Base-by-base conservation (phyloP, 2,888 invertebrate genomes). In the Caprella mutica region DNA sequence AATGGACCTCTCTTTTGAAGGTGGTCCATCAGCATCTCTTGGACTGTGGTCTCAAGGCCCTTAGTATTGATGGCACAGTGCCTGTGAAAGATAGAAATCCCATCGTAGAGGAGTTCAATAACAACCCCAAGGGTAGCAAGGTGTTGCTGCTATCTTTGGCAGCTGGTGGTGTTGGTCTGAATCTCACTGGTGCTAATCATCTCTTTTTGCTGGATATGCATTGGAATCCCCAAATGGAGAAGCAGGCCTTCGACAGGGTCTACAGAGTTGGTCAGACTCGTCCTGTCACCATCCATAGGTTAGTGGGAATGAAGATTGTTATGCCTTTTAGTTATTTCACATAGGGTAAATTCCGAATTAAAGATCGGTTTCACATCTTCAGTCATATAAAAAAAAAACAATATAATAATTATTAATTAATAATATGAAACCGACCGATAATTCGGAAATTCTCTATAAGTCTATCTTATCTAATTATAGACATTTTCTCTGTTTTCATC, bases 201-300 rank as follows among this genome's bases (percentile, higher is more conserved):
- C 78, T 97, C 46, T 78, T 94, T 29, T 75, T 97, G 30, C 73
- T 92, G 23, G 96, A 97, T 75, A 80, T 91, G 53, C 94, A 96
- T 73, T 97, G 94, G 92, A 97, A 96, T 78, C 96, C 96, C 0
- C 93, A 94, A 69, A 74, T 96, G 44, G 96, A 97, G 73, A 79
- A 83, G 42, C 96, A 96, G 73, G 96, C 94, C 0, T 89, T 88
- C 74, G 96, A 96, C 75, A 78, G 96, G 61, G 84, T 96, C 62
- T 92, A 93, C 74, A 68, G 65, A 21, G 65, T 66, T 9, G 66
- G 66, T 8, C 66, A 66, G 30, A 64, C 51, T 2, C 52, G 52
- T 8, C 50, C 50, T 12, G 66, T 65, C n/a, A 46, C 38, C 19
- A 55, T 66, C 5, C 65, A 65, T 42, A 61, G 57, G 65, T 66